These are phyloP conservation scores for Heliopora coerulea DNA, from an alignment of 92 coral and sea anemone species.

Conservation along the genomic window DNA sequence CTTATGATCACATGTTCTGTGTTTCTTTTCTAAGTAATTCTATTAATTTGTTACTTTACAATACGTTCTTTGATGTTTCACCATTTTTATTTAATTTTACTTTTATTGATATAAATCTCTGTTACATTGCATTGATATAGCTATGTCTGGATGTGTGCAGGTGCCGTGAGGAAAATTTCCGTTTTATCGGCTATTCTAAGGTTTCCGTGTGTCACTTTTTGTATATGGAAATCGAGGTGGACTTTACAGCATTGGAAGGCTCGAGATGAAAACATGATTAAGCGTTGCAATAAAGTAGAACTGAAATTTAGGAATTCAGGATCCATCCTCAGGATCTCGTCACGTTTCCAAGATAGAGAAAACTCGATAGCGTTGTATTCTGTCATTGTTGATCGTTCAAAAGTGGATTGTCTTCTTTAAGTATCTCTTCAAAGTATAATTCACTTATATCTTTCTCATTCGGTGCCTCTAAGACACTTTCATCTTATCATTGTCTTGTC, in stretches of 20 bases:
- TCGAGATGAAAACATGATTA: no score
- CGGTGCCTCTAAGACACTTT: background rate
- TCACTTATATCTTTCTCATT: background rate
- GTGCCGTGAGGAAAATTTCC: background rate
- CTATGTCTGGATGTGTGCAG: background rate
- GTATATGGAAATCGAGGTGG: no score
- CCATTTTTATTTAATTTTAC: no score
- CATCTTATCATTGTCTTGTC: background rate
- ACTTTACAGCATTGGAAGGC: no score
- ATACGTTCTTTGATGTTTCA: no score
- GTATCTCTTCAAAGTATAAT: background rate
- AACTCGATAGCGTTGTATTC: background rate
- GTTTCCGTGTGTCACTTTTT: background rate
- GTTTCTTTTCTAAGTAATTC: no score
- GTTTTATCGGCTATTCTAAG: background rate
- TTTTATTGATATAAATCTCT: background rate
- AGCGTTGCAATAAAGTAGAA: no score
- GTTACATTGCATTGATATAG: background rate
- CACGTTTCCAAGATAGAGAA: background rate
- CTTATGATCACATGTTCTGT: no score
- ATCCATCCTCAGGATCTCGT: background rate
- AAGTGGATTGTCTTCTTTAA: background rate
- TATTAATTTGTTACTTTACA: no score
- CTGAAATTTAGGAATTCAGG: background rate
- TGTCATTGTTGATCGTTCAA: background rate